Conservation (phyloP, 2,888 invertebrate genomes). For the Tipula vernalis region DNA sequence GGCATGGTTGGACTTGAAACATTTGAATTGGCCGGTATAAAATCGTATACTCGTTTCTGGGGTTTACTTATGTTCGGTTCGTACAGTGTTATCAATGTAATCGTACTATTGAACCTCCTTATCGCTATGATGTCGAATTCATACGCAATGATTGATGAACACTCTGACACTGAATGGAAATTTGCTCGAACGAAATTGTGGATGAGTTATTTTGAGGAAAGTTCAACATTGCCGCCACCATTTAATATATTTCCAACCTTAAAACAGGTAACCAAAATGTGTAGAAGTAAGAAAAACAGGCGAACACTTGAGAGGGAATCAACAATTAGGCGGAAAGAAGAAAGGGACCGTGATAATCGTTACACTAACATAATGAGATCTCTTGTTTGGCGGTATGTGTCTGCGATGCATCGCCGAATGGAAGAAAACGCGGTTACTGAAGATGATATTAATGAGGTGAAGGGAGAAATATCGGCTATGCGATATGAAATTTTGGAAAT, state of each 20-base stretch:
- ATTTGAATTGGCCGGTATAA: constrained; percentile 79
- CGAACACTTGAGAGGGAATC: constrained; percentile 34
- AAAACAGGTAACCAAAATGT: constrained; percentile 58
- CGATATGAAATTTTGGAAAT: constrained; percentile 86
- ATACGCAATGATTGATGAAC: constrained; percentile 83
- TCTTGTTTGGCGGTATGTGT: constrained; percentile 84
- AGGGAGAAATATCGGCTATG: constrained; percentile 85
- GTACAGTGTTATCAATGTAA: constrained; percentile 89
- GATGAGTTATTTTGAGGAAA: constrained; percentile 93
- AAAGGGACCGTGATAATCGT: constrained; percentile 53
- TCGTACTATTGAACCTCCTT: constrained; percentile 83
- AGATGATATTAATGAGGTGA: constrained; percentile 88
- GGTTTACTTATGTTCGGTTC: constrained; percentile 92
- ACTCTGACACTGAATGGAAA: constrained; percentile 93
- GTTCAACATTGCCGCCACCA: constrained; percentile 81
- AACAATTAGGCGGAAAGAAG: constrained; percentile 42
- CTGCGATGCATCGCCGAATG: constrained; percentile 69
- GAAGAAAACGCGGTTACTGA: constrained; percentile 82
- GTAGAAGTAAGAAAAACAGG: constrained; percentile 38
- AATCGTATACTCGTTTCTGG: constrained; percentile 87
- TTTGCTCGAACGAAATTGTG: constrained; percentile 88
- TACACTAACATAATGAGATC: constrained; percentile 79
- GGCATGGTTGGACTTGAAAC: constrained; percentile 81
- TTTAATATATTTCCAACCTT: constrained; percentile 88
- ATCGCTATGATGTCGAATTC: constrained; percentile 99